Base-by-base conservation (phyloP, 1,140 invertebrate genomes). In the Ephestia elutella region DNA sequence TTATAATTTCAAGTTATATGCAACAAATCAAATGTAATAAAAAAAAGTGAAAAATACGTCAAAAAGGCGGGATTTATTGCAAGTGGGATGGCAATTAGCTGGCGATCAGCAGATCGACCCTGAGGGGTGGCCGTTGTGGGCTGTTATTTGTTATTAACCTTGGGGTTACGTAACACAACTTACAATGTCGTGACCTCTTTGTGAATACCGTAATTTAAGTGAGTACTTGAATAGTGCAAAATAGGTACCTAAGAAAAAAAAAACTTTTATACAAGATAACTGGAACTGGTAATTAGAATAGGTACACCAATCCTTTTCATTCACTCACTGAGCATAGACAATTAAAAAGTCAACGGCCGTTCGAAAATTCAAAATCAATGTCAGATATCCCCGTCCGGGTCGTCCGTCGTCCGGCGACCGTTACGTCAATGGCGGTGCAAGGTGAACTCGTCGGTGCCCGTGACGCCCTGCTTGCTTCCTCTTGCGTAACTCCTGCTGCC, bases 361-460 rank as follows among this genome's bases (percentile, higher is more conserved):
- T 59, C 11, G 15, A 19, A 38, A 18, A 73, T 32, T 70, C 60
- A 60, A 64, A 72, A 75, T 73, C 78, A 81, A 74, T 78, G 71
- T 79, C 72, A 71, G 53, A 60, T 49, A 57, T 38, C 44, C 57
- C 56, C 21, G 57, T 54, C 44, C 49, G 62, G 30, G n/a, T n/a
- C 55, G 65, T 68, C 67, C 71, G 68, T 82, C 19, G 57, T 54
- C 44, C 49, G 62, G 30, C 55, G 65, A 69, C 67, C 71, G 68
- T 82, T 80, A 77, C 75, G 70, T 82, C 73, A 79, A 57, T 73
- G 70, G 63, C 38, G 38, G 7, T 51, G 63, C 69, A 62, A 63
- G 69, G 69, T 70, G 68, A 70, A 17, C 62, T 60, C 62, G 62
- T 28, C 63, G 63, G 59, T 62, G 62, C 63, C 66, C 65, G 68